These are phyloP conservation scores for Limonius californicus DNA, from an alignment of 1,140 invertebrate genomes.

Conservation along the genomic window DNA sequence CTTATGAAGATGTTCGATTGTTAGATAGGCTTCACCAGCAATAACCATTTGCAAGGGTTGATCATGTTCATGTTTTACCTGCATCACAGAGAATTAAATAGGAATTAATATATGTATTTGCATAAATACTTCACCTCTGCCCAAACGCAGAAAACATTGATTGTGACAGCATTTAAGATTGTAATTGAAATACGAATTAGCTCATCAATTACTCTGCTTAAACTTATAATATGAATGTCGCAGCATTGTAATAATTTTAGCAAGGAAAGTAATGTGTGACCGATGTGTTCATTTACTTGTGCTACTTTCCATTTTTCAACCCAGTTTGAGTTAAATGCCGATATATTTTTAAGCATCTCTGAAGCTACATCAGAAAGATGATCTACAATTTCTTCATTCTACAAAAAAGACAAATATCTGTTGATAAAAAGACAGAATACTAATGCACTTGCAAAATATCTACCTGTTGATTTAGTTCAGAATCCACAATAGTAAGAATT, in stretches of 20 bases:
- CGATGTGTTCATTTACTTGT: constrained; percentile 37
- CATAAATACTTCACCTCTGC: constrained; percentile 35
- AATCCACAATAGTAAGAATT: neutral
- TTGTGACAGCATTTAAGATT: constrained; percentile 34
- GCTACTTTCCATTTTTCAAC: constrained; percentile 24
- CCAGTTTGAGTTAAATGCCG: constrained; percentile 28
- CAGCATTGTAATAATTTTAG: constrained; percentile 35
- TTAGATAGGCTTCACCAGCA: constrained; percentile 33
- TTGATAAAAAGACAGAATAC: neutral
- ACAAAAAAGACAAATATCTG: constrained; percentile 15
- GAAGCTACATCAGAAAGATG: constrained; percentile 24
- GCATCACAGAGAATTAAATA: neutral
- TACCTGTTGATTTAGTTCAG: neutral
- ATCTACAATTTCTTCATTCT: constrained; percentile 25
- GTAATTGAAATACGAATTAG: constrained; percentile 27
- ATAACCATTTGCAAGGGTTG: constrained; percentile 34
- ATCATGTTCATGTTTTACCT: neutral
- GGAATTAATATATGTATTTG: neutral
- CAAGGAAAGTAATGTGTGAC: constrained; percentile 33
- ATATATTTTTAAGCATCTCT: constrained; percentile 33
- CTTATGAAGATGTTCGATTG: constrained; percentile 39
- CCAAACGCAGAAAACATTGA: constrained; percentile 40
- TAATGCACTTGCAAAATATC: neutral
- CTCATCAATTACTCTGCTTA: constrained; percentile 29
- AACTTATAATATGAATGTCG: constrained; percentile 24